Base-by-base conservation (phyloP, 2,797 vertebrate species). In the Myotis pilosus region DNA sequence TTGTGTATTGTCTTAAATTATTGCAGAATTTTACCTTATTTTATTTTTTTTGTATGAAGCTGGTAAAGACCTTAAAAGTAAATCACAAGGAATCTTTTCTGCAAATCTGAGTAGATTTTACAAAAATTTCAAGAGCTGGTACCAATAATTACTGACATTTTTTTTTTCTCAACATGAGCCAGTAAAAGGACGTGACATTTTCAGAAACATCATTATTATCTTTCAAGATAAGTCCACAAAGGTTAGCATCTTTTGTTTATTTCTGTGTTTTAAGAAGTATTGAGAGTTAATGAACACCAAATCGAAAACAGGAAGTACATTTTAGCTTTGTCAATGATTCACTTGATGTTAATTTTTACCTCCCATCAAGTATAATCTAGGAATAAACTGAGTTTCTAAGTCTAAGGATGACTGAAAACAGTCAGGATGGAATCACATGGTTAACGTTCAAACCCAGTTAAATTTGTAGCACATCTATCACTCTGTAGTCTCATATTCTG, bases 321-420 rank as follows among this genome's bases (percentile, higher is more conserved):
- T 96, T 91, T 95, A 60, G 38, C 38, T 81, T 96, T 92, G 30
- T 23, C 62, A 80, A 0, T 60, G 62, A 75, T 85, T 93, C 22
- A 83, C 28, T 94, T 86, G 82, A n/a, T 96, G 53, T 55, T 95
- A 86, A 80, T 89, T 83, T 94, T 95, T 96, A 87, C 15, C 8
- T 92, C 68, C 55, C 8, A 30, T 69, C 28, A 91, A 64, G 11
- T 83, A 16, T 55, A 64, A 68, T 79, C 20, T 91, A 68, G 66
- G 78, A 91, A 87, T 7, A 81, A 84, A 47, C 68, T 53, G 47
- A 47, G 62, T 91, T 91, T 89, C 72, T 96, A 89, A 78, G 19
- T 83, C 57, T 28, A 5, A 79, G n/a, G 20, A 87, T 87, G 41
- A 74, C n/a, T 57, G 19, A 62, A 55, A 47, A 68, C 53, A 79